Base-by-base conservation (phyloP, 2,797 vertebrate genomes). In the Arctocebus calabarensis region DNA sequence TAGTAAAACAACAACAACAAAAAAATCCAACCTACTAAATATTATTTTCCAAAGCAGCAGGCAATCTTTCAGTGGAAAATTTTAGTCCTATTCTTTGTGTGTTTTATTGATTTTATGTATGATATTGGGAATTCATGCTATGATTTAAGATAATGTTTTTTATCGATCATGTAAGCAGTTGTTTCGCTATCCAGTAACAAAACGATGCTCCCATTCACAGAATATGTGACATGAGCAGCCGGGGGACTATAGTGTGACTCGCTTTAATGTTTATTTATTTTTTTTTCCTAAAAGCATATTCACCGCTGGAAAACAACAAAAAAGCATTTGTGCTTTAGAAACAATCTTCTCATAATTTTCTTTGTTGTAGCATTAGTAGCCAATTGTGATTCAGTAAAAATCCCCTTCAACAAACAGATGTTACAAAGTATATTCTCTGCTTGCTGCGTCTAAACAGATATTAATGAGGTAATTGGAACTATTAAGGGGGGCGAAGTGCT, bases 111-210 rank as follows among this genome's bases (percentile, higher is more conserved):
- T 99, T 99, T 99, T 99, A 99, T 99, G 99, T 99, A 99, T 99
- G 98, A 99, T 99, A 99, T 99, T 99, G 99, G 99, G 99, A 99
- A 99, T 99, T 99, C 99, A 98, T 97, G 98, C 98, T 98, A 98
- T 99, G 99, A 99, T 99, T 99, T 99, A 99, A 99, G 99, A 98
- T 99, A 99, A 99, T 99, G 99, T 99, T 99, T 98, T 99, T 99
- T 99, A 99, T 99, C 98, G 99, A 99, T 99, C 99, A 99, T 98
- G 98, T 99, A 99, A 99, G 99, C 98, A 99, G 99, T 99, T 99
- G 99, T 99, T 99, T 99, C 99, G 99, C 99, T 99, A 99, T 99
- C 99, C 98, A 98, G 99, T 98, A 99, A 98, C 99, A 98, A 99
- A 99, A 99, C 98, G 98, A 99, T 99, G 99, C 98, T 99, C 98